These are phyloP conservation scores for Brachypteracias leptosomus DNA, from an alignment of 2,113 vertebrate species.

Conservation along the genomic window DNA sequence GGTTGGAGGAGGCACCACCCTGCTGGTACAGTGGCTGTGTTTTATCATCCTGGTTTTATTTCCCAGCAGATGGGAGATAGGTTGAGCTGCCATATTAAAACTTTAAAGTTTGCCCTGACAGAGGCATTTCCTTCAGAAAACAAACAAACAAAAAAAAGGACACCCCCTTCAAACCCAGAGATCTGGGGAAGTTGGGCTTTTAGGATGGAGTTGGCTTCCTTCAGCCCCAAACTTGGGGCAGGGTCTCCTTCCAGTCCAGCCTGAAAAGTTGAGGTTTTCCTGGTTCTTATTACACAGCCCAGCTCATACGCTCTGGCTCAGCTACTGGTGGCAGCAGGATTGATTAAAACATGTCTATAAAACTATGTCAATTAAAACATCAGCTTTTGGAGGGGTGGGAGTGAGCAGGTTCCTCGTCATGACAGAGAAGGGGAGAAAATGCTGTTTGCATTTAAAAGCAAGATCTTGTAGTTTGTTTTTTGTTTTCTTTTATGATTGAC, in stretches of 20 bases:
- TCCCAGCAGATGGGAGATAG: background rate
- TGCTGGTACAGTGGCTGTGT: rapidly evolving
- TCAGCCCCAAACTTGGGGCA: rapidly evolving
- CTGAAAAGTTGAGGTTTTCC: background rate
- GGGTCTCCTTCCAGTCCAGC: background rate
- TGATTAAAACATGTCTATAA: background rate
- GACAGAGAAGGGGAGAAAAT: background rate
- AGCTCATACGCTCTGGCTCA: rapidly evolving
- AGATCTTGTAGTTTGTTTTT: rapidly evolving
- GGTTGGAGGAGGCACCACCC: background rate
- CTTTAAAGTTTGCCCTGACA: background rate
- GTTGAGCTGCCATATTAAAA: background rate
- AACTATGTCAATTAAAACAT: background rate
- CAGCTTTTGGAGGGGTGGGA: background rate
- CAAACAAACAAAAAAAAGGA: background rate
- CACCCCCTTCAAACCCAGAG: background rate
- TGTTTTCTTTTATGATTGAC: background rate
- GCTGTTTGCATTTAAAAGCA: background rate
- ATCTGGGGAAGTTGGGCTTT: background rate
- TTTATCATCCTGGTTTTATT: background rate
- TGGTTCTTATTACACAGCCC: background rate
- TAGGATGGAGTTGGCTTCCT: background rate
- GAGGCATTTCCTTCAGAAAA: background rate
- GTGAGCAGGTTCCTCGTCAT: background rate
- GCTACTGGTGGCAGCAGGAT: background rate